Evolutionary conservation across 2,888 invertebrate genomes (phyloP), one percentile per base, ranked within the genome.

Genomic region (Hemistola chrysoprasaria): DNA sequence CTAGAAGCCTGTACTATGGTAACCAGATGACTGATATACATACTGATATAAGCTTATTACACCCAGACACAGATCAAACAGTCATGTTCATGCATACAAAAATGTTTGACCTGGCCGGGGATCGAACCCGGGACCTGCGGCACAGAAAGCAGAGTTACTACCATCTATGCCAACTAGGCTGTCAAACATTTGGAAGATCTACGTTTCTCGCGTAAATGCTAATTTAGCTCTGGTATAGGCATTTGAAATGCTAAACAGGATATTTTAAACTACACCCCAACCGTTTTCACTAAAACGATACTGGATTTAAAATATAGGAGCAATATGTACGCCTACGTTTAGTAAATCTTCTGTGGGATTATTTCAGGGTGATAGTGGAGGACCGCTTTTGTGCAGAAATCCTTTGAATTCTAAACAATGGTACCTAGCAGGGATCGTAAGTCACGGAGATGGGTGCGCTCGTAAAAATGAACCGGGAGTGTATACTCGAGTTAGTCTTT

Each of bases 401-500:
- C 92, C 93, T 24, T 83, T 89, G 40, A 90, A 91, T 62, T 74
- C 88, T 0, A 90, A 91, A 47, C 93, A 93, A 63, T 95, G 95
- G 94, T 95, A 95, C 68, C 86, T 95, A 45, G 95, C 93, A 3
- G 97, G 96, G 0, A 91, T 97, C 33, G 95, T 97, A 0, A 96
- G 96, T 64, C 96, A 96, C 65, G 97, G 97, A 11, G 93, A 95
- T 59, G 97, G 97, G 1, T 97, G 97, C 74, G 97, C 92, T 9
- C 90, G 94, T 51, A 92, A 93, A 34, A 90, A 92, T 45, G 95
- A 96, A 69, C 95, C 95, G 8, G 96, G 96, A 1, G 95, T 93
- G 29, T 97, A 97, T 62, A 95, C 96, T 0, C 90, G 94, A 76
- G 93, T 96, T 9, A 92, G 93, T 50, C 82, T 93, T 11, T 95